Evolutionary conservation across 2,797 vertebrate genomes (phyloP).

Genomic region (Siniperca obscura): DNA sequence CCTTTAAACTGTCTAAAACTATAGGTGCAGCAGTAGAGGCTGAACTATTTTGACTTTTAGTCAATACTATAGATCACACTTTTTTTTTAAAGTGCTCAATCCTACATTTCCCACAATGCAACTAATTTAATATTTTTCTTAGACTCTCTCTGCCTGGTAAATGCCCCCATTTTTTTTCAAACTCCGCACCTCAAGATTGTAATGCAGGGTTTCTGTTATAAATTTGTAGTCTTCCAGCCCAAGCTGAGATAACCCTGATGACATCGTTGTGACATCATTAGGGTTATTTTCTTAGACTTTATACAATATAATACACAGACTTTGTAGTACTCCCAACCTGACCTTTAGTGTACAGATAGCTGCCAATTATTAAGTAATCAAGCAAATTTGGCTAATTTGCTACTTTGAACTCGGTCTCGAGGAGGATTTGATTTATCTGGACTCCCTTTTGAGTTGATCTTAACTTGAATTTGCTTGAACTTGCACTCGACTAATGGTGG

Average conservation of each 20-base stretch:
- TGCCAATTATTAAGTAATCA: too few species aligned
- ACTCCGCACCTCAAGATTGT: background rate
- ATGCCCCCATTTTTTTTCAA: background rate
- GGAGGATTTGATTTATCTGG: too few species aligned
- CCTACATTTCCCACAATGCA: background rate
- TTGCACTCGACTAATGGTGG: too few species aligned
- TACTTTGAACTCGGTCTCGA: too few species aligned
- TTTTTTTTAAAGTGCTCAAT: background rate
- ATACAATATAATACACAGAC: background rate
- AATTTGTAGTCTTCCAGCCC: background rate
- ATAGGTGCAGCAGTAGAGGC: background rate
- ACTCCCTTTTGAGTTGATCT: too few species aligned
- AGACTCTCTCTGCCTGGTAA: background rate
- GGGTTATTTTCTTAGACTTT: background rate
- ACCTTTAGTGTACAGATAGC: too few species aligned
- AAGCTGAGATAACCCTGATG: background rate
- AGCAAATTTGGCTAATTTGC: too few species aligned
- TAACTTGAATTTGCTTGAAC: too few species aligned
- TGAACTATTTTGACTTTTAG: background rate
- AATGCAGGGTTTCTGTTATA: background rate
- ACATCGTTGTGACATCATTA: constrained; percentile 4
- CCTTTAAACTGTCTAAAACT: too few species aligned
- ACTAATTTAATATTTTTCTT: background rate
- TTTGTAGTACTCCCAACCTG: too few species aligned
- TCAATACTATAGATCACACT: background rate